Conservation (phyloP, 2,888 invertebrate genomes). For the Cheilosia grossa region DNA sequence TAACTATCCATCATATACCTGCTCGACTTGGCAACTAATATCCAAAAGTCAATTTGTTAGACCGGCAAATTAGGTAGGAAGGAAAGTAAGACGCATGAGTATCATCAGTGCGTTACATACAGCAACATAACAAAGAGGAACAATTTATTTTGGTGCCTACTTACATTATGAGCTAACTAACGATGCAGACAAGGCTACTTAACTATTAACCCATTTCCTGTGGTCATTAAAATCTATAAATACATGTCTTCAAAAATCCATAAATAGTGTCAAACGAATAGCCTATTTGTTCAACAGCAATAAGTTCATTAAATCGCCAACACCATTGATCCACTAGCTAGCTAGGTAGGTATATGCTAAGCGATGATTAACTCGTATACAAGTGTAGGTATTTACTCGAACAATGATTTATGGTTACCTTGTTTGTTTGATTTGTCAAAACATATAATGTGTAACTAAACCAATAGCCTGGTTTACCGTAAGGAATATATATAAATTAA, state of each 20-base stretch:
- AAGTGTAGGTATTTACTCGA: too few species aligned
- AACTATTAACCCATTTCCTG: conserved; percentile 1
- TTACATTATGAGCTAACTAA: not conserved
- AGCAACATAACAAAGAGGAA: not conserved
- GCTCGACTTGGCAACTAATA: not conserved
- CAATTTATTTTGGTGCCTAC: not conserved
- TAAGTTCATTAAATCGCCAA: too few species aligned
- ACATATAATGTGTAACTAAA: not conserved
- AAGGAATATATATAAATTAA: not conserved
- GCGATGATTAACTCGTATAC: too few species aligned
- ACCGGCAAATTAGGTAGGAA: not conserved
- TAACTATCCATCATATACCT: not conserved
- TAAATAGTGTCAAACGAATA: too few species aligned
- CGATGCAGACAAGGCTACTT: not conserved
- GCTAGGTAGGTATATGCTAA: too few species aligned
- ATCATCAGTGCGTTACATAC: conserved; percentile 6
- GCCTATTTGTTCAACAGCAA: too few species aligned
- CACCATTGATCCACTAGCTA: too few species aligned
- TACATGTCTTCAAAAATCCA: too few species aligned
- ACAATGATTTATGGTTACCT: too few species aligned
- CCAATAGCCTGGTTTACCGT: not conserved
- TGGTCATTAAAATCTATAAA: not conserved
- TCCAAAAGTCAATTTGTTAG: not conserved
- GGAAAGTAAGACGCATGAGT: not conserved
- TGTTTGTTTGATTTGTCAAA: not conserved